phyloP scores from a whole-genome alignment of 1,140 invertebrate genomes.

The Micrasema minimum region DNA sequence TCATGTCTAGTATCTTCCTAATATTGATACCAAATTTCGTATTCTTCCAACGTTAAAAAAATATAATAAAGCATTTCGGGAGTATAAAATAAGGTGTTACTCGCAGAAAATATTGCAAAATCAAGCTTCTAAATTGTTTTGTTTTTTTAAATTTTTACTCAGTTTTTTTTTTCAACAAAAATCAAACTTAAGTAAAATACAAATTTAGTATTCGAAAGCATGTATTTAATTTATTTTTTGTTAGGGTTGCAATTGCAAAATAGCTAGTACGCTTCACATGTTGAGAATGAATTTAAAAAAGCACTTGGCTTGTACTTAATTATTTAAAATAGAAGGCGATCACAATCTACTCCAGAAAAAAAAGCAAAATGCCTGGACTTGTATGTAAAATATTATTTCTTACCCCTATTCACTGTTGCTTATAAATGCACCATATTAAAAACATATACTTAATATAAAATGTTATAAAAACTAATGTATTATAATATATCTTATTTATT shows the following conservation, averaged over 20 bases:
- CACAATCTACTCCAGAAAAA: conserved; percentile 15
- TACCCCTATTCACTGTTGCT: conserved; percentile 5
- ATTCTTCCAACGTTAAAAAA: no score
- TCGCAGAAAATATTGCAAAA: no score
- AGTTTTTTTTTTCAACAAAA: not conserved
- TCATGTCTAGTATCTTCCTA: no score
- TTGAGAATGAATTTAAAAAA: not conserved
- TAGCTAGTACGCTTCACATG: conserved; percentile 8
- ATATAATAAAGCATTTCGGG: no score
- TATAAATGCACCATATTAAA: not conserved
- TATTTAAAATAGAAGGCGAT: conserved; percentile 18
- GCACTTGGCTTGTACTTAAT: conserved; percentile 24
- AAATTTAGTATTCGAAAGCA: conserved; percentile 2
- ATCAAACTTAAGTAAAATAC: not conserved
- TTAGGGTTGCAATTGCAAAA: not conserved
- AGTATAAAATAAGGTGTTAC: no score
- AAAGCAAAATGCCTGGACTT: conserved; percentile 7
- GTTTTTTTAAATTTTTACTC: not conserved
- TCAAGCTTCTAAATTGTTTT: not conserved
- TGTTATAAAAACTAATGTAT: not conserved
- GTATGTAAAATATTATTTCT: conserved; percentile 4
- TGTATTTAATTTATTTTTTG: not conserved
- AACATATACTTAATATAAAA: not conserved
- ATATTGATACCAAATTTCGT: no score
- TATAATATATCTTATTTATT: not conserved